Conservation (phyloP, 2,797 vertebrate species). For the Epinephelus awoara region DNA sequence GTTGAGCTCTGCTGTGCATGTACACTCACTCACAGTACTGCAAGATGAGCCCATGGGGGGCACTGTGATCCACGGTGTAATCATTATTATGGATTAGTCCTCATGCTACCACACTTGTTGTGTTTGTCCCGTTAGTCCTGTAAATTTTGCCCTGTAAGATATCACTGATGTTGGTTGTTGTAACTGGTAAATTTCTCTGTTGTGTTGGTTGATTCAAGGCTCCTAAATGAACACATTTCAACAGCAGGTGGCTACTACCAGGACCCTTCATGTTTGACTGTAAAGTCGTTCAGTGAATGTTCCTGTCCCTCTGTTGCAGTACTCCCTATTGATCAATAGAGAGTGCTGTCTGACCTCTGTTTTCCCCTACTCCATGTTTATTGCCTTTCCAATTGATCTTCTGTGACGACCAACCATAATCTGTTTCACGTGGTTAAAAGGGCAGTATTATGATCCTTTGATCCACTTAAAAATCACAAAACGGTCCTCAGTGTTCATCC, state of each 20-base stretch:
- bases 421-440: conserved; percentile 59
- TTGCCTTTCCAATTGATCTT: conserved; percentile 49
- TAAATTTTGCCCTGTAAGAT: background rate
- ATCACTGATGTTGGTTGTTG: background rate
- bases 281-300: background rate
- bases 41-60: conserved; percentile 39
- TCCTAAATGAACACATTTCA: background rate
- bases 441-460: conserved; percentile 51
- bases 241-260: background rate
- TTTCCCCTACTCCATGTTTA: conserved; percentile 21
- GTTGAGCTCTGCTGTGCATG: conserved; percentile 44
- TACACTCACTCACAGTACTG: conserved; percentile 20
- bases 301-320: conserved; percentile 33
- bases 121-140: conserved; percentile 3
- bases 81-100: conserved; percentile 35
- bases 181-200: background rate
- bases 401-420: conserved; percentile 57
- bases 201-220: background rate
- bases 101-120: conserved; percentile 29
- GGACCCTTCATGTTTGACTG: conserved; percentile 1
- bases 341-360: conserved; percentile 54
- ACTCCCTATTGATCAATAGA: conserved; percentile 45
- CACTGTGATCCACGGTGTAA: conserved; percentile 47
- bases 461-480: conserved; percentile 55
- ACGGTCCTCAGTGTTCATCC: conserved; percentile 26